Percentiles rank a stretch among this genome's conserved stretches.
Evolutionary conservation across 1,140 invertebrate species (phyloP).

Genomic region (Acromyrmex charruanus): DNA sequence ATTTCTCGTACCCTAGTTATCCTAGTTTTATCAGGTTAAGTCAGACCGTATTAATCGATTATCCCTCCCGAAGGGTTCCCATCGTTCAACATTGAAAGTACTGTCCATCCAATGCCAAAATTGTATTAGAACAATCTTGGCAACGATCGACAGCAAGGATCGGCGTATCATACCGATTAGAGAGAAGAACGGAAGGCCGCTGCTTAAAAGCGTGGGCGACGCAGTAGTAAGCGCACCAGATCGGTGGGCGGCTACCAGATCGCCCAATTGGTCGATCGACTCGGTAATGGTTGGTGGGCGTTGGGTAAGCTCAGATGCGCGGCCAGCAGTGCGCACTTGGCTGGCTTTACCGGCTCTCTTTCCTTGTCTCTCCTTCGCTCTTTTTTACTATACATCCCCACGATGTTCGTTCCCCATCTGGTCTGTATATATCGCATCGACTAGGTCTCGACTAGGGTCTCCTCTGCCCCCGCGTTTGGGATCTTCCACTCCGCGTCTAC

Average conservation of each 20-base stretch:
- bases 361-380: slow-evolving; percentile 26
- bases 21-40: slow-evolving; percentile 12
- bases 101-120: slow-evolving; percentile 69
- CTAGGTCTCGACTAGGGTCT: slow-evolving; percentile 22
- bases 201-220: slow-evolving; percentile 69
- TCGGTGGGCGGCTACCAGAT: slow-evolving; percentile 84
- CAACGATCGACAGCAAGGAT: slow-evolving; percentile 43
- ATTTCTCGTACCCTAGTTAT: slow-evolving; percentile 17
- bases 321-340: slow-evolving; percentile 80
- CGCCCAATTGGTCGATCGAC: slow-evolving; percentile 84
- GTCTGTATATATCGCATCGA: background rate
- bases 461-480: background rate
- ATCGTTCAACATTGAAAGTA: slow-evolving; percentile 66
- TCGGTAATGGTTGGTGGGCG: slow-evolving; percentile 86
- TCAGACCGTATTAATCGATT: slow-evolving; percentile 54
- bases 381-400: slow-evolving; percentile 57
- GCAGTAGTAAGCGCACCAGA: slow-evolving; percentile 64
- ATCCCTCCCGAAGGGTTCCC: slow-evolving; percentile 54
- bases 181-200: slow-evolving; percentile 66
- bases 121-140: slow-evolving; percentile 70
- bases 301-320: slow-evolving; percentile 80
- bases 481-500: slow-evolving; percentile 33
- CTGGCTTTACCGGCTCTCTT: slow-evolving; percentile 62
- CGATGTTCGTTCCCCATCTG: background rate
- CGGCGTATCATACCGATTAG: slow-evolving; percentile 13